Percentiles rank a stretch among this genome's conserved stretches.
Evolutionary conservation across 2,797 vertebrate species (phyloP).

Genomic region (Petrocephalus sullivani): DNA sequence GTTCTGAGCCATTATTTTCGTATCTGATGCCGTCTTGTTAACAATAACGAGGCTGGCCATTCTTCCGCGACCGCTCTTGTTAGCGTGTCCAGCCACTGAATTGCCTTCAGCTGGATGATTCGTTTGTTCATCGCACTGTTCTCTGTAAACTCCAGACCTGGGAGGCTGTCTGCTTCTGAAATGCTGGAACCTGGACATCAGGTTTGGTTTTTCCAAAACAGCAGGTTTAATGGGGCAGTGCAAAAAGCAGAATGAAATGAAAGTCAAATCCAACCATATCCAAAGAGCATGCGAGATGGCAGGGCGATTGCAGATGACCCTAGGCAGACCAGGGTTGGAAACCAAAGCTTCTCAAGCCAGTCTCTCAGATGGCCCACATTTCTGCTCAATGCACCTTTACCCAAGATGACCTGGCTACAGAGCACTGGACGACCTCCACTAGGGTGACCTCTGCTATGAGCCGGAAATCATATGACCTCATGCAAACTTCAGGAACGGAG

Average conservation of each 20-base stretch:
- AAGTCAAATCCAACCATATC: not conserved
- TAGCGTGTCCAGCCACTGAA: not conserved
- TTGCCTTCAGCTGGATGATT: not conserved
- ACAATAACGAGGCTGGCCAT: not conserved
- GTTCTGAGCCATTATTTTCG: not conserved
- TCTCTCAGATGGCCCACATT: not conserved
- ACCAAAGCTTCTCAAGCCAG: not conserved
- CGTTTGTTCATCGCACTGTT: not conserved
- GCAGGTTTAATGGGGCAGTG: not conserved
- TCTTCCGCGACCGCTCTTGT: not conserved
- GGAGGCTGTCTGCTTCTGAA: not conserved
- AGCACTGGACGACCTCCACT: not conserved
- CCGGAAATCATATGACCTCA: not conserved
- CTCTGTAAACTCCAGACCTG: not conserved
- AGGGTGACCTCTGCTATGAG: not conserved
- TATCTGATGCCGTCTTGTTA: not conserved
- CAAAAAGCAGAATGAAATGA: not conserved
- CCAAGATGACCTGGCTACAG: not conserved
- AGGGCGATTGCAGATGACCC: not conserved
- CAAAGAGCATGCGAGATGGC: not conserved
- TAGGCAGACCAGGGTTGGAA: not conserved
- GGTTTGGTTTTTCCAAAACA: not conserved
- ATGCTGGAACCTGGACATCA: not conserved
- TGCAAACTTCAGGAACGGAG: not conserved
- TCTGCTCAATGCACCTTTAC: not conserved